Evolutionary conservation across 2,888 invertebrate species (phyloP), one percentile per base, ranked within the genome.

Genomic region (Acronicta psi): DNA sequence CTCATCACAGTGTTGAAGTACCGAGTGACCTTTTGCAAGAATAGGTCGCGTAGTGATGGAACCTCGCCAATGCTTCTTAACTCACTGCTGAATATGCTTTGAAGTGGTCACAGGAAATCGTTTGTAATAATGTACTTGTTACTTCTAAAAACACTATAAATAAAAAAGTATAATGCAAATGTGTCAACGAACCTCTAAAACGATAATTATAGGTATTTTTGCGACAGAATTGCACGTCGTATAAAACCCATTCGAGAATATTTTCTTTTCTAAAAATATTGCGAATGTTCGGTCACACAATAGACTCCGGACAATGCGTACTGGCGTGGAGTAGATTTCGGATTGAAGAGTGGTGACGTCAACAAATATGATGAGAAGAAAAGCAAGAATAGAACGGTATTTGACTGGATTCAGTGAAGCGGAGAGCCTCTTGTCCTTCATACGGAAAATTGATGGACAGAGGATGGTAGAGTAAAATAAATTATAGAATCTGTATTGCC

Each of bases 31-130:
- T 82, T 81, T 82, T 41, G 77, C 68, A 51, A 68, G 73, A 79
- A 65, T 78, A 77, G 79, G 70, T 69, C 75, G 71, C 55, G 36
- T 46, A 34, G 42, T 23, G 46, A 69, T 83, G 83, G 82, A 80
- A 69, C 62, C 41, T 16, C 58, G 83, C 83, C 83, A 82, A 81
- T 62, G 64, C 49, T 49, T 59, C 54, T 42, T 54, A 49, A 41
- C 54, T 59, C 37, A 46, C 61, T n/a, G 63, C 62, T 53, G 52
- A 71, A 51, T 49, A 57, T 56, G 57, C 73, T 82, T 83, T 82
- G 81, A 82, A 76, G 77, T 79, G 43, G 52, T 49, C 53, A 63
- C 77, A 79, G 80, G 80, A 82, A 81, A 70, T 69, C 51, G 68
- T 80, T 65, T 69, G 69, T 68, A 61, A 70, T 74, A 31, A 72